Conservation (phyloP, 2,888 invertebrate genomes). For the Synergus japonicus region DNA sequence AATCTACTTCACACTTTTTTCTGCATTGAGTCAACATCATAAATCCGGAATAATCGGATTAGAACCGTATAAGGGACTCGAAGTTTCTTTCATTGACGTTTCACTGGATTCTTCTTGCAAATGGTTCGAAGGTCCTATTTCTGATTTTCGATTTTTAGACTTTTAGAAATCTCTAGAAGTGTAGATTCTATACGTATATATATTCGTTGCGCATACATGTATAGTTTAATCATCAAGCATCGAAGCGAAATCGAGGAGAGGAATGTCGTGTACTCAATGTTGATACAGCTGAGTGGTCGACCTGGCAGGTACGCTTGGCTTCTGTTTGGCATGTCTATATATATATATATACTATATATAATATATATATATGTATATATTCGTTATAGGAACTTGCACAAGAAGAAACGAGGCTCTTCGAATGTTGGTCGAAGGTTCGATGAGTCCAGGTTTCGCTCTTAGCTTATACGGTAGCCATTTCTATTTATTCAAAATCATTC, state of each 20-base stretch:
- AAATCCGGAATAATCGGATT: not conserved
- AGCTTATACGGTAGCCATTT: slow-evolving; percentile 51
- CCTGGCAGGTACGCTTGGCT: slow-evolving; percentile 73
- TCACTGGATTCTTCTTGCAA: not conserved
- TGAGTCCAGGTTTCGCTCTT: slow-evolving; percentile 40
- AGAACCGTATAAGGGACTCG: not conserved
- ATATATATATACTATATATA: too few species aligned
- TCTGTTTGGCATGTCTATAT: slow-evolving; percentile 75
- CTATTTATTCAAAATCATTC: slow-evolving; percentile 49
- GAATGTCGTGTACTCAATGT: slow-evolving; percentile 77
- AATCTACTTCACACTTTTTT: not conserved
- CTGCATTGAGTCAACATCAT: not conserved
- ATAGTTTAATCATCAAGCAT: slow-evolving; percentile 23
- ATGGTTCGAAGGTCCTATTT: not conserved
- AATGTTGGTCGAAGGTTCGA: slow-evolving; percentile 48
- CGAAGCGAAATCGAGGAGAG: slow-evolving; percentile 64
- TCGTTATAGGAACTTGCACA: slow-evolving; percentile 44
- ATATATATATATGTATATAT: slow-evolving; percentile 32
- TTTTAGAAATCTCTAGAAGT: not conserved
- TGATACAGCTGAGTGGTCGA: slow-evolving; percentile 78
- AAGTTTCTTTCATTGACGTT: not conserved
- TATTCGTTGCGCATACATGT: not conserved
- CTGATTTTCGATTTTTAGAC: not conserved
- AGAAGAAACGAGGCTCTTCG: slow-evolving; percentile 46
- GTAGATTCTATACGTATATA: not conserved